Conservation (phyloP, 2,888 invertebrate species). For the Dryobota labecula region DNA sequence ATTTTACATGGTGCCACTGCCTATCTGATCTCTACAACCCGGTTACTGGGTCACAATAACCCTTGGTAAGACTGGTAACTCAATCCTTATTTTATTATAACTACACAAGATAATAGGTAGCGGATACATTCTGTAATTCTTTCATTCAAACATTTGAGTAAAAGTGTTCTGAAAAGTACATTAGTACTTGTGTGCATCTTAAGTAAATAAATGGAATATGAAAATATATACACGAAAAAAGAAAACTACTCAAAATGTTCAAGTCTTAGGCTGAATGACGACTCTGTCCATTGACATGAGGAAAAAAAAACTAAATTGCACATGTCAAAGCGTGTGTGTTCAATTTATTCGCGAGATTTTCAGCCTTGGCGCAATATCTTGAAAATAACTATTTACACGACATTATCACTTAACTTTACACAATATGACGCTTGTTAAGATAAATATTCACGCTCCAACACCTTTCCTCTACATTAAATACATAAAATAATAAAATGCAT, state of each 20-base stretch:
- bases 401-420: conserved; percentile 64
- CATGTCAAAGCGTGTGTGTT: conserved; percentile 59
- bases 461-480: conserved; percentile 45
- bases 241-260: neutral
- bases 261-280: conserved; percentile 36
- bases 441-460: conserved; percentile 48
- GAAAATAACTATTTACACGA: conserved; percentile 52
- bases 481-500: conserved; percentile 58
- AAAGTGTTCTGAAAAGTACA: neutral
- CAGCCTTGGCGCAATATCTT: conserved; percentile 46
- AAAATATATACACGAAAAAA: neutral
- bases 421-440: conserved; percentile 53
- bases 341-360: conserved; percentile 18
- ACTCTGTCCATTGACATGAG: conserved; percentile 21
- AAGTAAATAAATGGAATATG: neutral
- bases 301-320: conserved; percentile 52
- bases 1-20: too few species aligned
- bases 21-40: neutral
- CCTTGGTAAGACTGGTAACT: neutral
- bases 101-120: conserved; percentile 32
- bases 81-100: neutral
- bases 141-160: conserved; percentile 21
- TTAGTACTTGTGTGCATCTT: neutral
- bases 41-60: neutral
- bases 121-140: conserved; percentile 28